Base-by-base conservation (phyloP, 1,140 invertebrate species). In the Diachasma alloeum region DNA sequence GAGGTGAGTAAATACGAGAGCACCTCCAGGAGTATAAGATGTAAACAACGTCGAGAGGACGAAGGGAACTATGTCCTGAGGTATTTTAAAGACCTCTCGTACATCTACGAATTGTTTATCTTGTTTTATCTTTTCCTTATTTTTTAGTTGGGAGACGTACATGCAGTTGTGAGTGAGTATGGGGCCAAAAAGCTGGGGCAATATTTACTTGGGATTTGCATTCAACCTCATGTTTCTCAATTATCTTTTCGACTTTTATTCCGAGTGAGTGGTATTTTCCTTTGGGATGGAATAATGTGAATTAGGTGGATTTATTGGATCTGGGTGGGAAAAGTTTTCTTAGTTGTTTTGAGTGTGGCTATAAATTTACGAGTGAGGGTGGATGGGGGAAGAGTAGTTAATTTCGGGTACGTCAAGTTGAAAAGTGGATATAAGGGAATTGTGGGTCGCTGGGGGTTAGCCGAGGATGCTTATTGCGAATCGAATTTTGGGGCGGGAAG, bases 1-100 rank as follows among this genome's bases (percentile, higher is more conserved):
- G 59, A 48, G 42, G 46, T 48, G 46, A 72, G 42, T 72, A 72
- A 72, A 26, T 72, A 70, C 42, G 36, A 39, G 31, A 70, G 68
- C 17, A 42, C 6, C 48, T 13, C 31, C n/a, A 53, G 48, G 19
- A 44, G 22, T 11, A 19, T 17, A 72, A 72, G 44, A 72, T 46
- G 69, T 48, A 72, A 72, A 72, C 69, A 72, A 4, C 15, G 11
- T 4, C n/a, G 44, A 46, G 44, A 46, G 44, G 44, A 46, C 44
- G 15, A 53, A 19, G n/a, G 48, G n/a, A 42, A 10, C 10, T 2
- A 13, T 53, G 48, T 53, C 48, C n/a, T 53, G 48, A 19, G 17
- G 48, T 53, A 53, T 53, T 53, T 53, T 53, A 53, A 53, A 53
- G 48, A 53, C 15, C 48, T 19, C n/a, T 53, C 31, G 31, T 31